A percentile compares a stretch with the other conserved stretches of the same genome.
These are phyloP conservation scores for Psilopsiagon aymara DNA, from an alignment of 2,113 vertebrate species.

Conservation along the genomic window DNA sequence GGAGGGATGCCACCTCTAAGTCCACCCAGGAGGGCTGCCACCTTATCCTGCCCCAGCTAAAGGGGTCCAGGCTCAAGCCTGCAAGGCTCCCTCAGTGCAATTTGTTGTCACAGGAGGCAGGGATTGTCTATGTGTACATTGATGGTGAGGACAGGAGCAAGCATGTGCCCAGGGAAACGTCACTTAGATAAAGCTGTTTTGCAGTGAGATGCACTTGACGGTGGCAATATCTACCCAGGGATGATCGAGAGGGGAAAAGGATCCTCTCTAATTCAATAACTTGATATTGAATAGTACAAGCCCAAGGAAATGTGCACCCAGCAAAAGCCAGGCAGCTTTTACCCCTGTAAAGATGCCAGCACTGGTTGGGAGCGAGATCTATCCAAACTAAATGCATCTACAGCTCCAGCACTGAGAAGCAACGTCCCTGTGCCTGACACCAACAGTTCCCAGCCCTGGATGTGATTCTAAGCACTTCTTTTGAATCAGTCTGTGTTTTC, in stretches of 20 bases:
- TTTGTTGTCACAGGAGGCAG: neutral
- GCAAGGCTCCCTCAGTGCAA: neutral
- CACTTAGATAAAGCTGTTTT: neutral
- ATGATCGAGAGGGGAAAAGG: neutral
- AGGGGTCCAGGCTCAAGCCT: neutral
- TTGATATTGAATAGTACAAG: neutral
- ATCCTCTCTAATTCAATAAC: neutral
- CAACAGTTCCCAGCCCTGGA: neutral
- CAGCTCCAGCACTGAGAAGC: neutral
- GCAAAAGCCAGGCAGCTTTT: neutral
- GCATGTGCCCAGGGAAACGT: accelerated
- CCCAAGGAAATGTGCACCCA: neutral
- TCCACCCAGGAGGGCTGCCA: neutral
- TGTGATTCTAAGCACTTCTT: neutral
- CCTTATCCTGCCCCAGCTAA: accelerated
- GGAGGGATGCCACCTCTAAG: neutral
- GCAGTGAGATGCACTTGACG: neutral
- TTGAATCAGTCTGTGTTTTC: neutral
- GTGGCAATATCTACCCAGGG: neutral
- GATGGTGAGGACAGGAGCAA: neutral
- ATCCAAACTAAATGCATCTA: neutral
- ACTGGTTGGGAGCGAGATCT: neutral
- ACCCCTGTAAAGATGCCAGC: neutral
- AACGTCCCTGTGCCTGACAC: neutral
- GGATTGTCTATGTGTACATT: accelerated